These are phyloP conservation scores for Chauna torquata DNA, from an alignment of 2,113 vertebrate genomes.

Conservation along the genomic window DNA sequence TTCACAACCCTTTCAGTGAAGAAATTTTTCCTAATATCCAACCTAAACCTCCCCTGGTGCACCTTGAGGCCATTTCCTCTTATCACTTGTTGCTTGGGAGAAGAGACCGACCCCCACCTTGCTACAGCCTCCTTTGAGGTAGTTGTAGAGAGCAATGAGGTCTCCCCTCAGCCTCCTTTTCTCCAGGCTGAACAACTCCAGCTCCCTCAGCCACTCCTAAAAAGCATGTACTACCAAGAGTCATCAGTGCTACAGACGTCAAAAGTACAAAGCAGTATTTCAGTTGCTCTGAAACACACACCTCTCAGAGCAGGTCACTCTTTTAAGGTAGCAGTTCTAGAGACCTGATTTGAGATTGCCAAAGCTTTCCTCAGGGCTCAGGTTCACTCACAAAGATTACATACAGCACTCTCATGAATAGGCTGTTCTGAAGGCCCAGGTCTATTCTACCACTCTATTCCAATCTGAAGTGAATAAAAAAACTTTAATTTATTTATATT, in stretches of 20 bases:
- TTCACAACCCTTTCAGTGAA: no score
- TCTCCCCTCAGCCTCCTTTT: no score
- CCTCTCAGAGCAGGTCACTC: neutral
- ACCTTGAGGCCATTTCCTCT: no score
- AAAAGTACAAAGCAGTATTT: neutral
- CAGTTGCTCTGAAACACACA: neutral
- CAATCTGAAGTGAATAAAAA: neutral
- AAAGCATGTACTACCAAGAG: neutral
- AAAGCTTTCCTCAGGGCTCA: neutral
- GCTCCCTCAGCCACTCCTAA: no score
- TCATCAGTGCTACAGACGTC: neutral
- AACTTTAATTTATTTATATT: neutral
- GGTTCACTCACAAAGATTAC: neutral
- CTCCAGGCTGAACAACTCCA: no score
- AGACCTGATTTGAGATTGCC: conserved; percentile 6
- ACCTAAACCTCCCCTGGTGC: no score
- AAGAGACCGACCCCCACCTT: no score
- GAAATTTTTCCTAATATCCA: no score
- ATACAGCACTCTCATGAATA: neutral
- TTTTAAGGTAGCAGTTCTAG: neutral
- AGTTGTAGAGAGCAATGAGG: no score
- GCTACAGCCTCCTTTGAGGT: no score
- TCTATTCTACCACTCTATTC: neutral
- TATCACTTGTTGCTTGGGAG: no score
- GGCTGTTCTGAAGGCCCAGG: neutral